Evolutionary conservation across 2,797 vertebrate species (phyloP), one percentile per base, ranked within the genome.

Genomic region (Acanthiza pusilla): DNA sequence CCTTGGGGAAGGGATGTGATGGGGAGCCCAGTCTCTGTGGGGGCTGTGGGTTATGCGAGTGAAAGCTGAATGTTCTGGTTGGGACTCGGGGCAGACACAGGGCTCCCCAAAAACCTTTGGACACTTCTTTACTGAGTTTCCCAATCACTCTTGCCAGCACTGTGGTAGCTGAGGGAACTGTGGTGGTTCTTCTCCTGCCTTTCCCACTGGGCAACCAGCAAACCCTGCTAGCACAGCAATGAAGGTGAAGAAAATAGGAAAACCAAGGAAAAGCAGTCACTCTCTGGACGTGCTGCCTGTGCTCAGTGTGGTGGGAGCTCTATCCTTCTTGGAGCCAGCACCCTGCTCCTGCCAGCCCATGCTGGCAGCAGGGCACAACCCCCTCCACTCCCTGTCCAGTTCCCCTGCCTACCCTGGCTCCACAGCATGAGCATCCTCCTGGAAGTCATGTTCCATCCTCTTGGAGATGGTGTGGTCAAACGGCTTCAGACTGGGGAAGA

Each of bases 151-250:
- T 21, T 70, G 30, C 29, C 63, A 76, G 32, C 30, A 22, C 34
- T 3, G 2, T 0, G 0, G 58, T 38, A 42, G 13, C 6, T 54
- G 68, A 51, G 47, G 16, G 14, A 43, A 16, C 45, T 45, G 10
- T 57, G 40, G 29, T 61, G 7, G 26, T 58, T 79, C 38, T 76
- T 66, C 53, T 78, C 50, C 54, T 76, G 38, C n/a, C 36, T 40
- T 79, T 77, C 36, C 43, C 2, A 1, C 26, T 1, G 0, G 53
- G 62, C 32, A 79, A 1, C 11, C 7, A 4, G 17, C 26, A 88
- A 54, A 58, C 27, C 13, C 10, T 2, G 3, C 38, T 68, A 60
- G 16, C 0, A 0, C 2, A 2, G 34, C 34, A 34, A 30, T 63
- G 66, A 27, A 79, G 23, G 18, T 58, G 30, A 61, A 78, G 27